phyloP scores from a whole-genome alignment of 2,113 vertebrate species.

The Oreocharis arfaki region DNA sequence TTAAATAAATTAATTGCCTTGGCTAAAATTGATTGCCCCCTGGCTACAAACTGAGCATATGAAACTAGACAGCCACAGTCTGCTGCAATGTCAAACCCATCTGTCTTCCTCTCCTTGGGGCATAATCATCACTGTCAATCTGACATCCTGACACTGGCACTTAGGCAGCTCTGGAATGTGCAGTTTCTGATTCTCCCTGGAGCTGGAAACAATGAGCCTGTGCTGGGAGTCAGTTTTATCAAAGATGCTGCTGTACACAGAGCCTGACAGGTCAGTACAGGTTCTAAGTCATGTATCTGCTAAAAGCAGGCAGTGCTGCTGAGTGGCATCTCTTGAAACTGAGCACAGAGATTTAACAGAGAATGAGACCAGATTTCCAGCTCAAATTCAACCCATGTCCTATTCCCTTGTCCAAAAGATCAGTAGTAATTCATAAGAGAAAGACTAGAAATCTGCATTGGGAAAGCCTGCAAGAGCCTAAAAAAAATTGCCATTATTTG shows the following conservation, averaged over 20 bases:
- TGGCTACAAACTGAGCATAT: neutral
- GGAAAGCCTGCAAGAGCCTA: neutral
- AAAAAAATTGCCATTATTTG: neutral
- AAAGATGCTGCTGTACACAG: neutral
- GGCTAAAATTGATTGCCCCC: slow-evolving; percentile 11
- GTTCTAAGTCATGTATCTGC: neutral
- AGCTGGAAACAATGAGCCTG: neutral
- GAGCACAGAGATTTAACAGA: neutral
- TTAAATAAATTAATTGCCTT: slow-evolving; percentile 21
- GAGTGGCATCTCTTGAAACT: neutral
- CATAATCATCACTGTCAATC: neutral
- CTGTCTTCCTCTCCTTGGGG: neutral
- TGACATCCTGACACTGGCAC: neutral
- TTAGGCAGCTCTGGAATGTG: slow-evolving; percentile 5
- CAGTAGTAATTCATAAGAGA: neutral
- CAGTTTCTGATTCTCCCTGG: neutral
- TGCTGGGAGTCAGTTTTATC: neutral
- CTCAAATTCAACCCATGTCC: neutral
- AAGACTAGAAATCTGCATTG: neutral
- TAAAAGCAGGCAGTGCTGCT: neutral
- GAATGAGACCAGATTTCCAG: neutral
- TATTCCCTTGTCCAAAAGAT: neutral
- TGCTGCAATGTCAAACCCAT: neutral
- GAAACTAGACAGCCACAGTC: slow-evolving; percentile 10
- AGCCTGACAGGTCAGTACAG: slow-evolving; percentile 18